Evolutionary conservation across 2,888 invertebrate species (phyloP).

Genomic region (Hedya salicella): DNA sequence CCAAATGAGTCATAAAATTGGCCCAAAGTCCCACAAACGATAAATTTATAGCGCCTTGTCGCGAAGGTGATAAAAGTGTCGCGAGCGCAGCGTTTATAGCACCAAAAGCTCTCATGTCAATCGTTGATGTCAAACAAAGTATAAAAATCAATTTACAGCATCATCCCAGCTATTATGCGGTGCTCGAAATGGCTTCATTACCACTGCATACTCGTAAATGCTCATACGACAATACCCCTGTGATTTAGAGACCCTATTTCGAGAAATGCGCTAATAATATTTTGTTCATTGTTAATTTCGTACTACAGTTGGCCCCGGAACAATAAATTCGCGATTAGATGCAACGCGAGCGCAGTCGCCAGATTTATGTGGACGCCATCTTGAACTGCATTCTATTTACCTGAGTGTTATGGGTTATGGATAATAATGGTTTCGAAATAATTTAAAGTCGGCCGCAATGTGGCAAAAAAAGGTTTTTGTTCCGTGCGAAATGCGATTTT

Average conservation of each 20-base stretch:
- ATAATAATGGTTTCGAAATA: constrained; percentile 62
- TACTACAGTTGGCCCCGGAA: constrained; percentile 73
- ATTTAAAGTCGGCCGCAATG: constrained; percentile 80
- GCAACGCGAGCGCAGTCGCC: constrained; percentile 70
- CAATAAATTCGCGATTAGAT: constrained; percentile 83
- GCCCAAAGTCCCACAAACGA: constrained; percentile 80
- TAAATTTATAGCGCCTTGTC: constrained; percentile 77
- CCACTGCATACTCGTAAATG: constrained; percentile 71
- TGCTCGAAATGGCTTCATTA: constrained; percentile 79
- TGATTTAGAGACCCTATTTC: constrained; percentile 72
- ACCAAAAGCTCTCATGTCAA: constrained; percentile 75
- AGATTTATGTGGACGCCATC: constrained; percentile 77
- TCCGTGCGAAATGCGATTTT: constrained; percentile 74
- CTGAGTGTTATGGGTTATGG: constrained; percentile 68
- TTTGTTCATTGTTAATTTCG: constrained; percentile 79
- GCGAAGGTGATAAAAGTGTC: constrained; percentile 74
- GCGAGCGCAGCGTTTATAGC: constrained; percentile 55
- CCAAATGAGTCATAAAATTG: constrained; percentile 83
- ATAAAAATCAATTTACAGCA: constrained; percentile 81
- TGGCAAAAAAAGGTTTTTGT: constrained; percentile 64
- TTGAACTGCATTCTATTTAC: constrained; percentile 67
- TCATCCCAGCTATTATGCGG: constrained; percentile 72
- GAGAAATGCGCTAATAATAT: constrained; percentile 68
- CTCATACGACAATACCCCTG: constrained; percentile 57
- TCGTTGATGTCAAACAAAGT: constrained; percentile 84